Conservation (phyloP, 2,113 vertebrate genomes). For the Phaetusa simplex region DNA sequence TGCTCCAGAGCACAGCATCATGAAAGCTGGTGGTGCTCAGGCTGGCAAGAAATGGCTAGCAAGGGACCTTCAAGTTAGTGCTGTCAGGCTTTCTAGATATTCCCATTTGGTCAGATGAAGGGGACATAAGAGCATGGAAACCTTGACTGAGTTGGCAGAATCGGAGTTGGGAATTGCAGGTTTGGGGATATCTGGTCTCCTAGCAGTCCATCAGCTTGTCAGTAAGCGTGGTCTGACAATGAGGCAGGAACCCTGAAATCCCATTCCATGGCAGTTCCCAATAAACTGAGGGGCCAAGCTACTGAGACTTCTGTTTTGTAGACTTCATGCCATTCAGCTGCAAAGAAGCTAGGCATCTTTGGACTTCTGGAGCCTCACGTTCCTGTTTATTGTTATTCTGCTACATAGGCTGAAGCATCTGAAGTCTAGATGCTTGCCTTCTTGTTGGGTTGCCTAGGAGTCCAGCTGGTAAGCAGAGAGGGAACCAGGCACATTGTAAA, state of each 20-base stretch:
- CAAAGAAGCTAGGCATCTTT: background rate
- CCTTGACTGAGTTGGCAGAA: background rate
- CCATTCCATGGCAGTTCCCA: background rate
- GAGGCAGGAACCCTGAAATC: background rate
- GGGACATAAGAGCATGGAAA: background rate
- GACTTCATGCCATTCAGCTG: background rate
- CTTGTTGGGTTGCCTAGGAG: background rate
- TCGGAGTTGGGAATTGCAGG: background rate
- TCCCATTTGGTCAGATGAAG: background rate
- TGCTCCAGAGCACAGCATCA: background rate
- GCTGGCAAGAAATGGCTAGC: background rate
- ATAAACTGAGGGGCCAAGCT: background rate
- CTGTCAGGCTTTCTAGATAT: background rate
- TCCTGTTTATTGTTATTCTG: background rate
- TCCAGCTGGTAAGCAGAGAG: background rate
- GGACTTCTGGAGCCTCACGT: background rate
- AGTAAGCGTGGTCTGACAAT: background rate
- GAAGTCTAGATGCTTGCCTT: background rate
- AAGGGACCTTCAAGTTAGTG: background rate
- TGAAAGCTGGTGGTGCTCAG: background rate
- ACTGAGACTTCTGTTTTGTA: background rate
- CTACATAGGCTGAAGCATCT: background rate
- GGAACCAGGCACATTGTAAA: background rate
- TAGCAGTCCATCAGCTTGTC: background rate
- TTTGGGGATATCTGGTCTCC: background rate